Base-by-base conservation (phyloP, 2,888 invertebrate genomes). In the Heliconius ethilla region DNA sequence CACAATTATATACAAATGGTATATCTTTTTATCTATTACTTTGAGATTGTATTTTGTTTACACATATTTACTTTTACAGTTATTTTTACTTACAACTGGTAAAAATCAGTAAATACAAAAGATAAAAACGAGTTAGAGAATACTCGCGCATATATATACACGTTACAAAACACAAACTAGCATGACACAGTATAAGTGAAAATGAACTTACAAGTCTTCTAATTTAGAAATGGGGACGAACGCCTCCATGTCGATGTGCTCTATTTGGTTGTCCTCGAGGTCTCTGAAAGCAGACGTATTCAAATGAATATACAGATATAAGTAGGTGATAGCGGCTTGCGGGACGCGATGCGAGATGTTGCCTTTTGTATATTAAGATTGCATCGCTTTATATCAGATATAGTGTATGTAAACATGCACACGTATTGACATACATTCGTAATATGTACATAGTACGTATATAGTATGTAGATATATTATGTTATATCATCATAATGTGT, bases 261-360 rank as follows among this genome's bases (percentile, higher is more conserved):
- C 96, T 83, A 99, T 98, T 84, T 95, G 94, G 91, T 99, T 99
- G 86, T 96, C 96, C 90, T 98, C 98, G 87, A 99, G 92, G 90
- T 99, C 97, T 83, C 99, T 99, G 95, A 76, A 95, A 94, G 80
- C 55, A 74, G 59, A 70, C 27, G 45, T 65, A 75, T 67, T 65
- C 25, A 51, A 75, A 76, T 73, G 62, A 79, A 37, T 75, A 78
- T 62, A 51, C 4, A 78, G 55, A 27, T 66, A 27, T 65, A 63
- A 33, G 40, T 40, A 76, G 65, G 69, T 27, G 59, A 72, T 25
- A 66, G 45, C 33, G 63, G 3, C 45, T 45, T 62, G 73, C 59
- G 27, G 67, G 66, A 67, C 40, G 27, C 29, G 27, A 3, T 27
- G 55, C 18, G 65, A n/a, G 40, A 25, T 69, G 40, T 25, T 67